Evolutionary conservation across 1,140 invertebrate genomes (phyloP).

Genomic region (Ceratoteleas bidentatus): DNA sequence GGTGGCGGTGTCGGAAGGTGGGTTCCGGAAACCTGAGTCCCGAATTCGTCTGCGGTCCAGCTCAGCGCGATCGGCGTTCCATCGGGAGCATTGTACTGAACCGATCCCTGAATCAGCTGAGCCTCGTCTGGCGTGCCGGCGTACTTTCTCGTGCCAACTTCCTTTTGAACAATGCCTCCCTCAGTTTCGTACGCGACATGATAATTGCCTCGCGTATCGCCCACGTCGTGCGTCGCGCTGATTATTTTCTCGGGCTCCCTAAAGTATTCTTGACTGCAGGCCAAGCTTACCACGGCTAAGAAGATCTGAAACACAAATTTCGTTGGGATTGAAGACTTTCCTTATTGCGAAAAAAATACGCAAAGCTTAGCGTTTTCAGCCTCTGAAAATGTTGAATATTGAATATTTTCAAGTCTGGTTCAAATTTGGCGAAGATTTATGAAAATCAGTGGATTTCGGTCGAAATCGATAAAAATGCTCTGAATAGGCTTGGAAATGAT

Average conservation of each 20-base stretch:
- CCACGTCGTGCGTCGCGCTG: conserved; percentile 71
- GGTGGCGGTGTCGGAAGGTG: conserved; percentile 88
- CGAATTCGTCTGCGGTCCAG: conserved; percentile 82
- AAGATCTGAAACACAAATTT: conserved; percentile 41
- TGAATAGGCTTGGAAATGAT: no score
- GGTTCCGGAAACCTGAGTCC: conserved; percentile 82
- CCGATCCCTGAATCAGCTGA: conserved; percentile 82
- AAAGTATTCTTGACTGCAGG: conserved; percentile 73
- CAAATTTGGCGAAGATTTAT: no score
- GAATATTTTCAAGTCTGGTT: no score
- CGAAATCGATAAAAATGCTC: no score
- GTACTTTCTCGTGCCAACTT: conserved; percentile 79
- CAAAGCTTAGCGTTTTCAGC: no score
- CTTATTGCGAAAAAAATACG: no score
- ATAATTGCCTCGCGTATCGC: conserved; percentile 76
- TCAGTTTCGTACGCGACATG: conserved; percentile 79
- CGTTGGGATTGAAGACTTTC: conserved; percentile 1
- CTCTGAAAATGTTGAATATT: no score
- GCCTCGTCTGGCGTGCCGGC: conserved; percentile 78
- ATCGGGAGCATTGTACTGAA: conserved; percentile 83
- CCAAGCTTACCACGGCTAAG: conserved; percentile 17
- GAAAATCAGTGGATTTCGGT: no score
- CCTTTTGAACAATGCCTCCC: conserved; percentile 80
- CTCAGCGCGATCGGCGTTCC: conserved; percentile 80
- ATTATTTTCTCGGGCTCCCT: conserved; percentile 77